Conservation (phyloP, 2,888 invertebrate genomes). For the Macaria notata region DNA sequence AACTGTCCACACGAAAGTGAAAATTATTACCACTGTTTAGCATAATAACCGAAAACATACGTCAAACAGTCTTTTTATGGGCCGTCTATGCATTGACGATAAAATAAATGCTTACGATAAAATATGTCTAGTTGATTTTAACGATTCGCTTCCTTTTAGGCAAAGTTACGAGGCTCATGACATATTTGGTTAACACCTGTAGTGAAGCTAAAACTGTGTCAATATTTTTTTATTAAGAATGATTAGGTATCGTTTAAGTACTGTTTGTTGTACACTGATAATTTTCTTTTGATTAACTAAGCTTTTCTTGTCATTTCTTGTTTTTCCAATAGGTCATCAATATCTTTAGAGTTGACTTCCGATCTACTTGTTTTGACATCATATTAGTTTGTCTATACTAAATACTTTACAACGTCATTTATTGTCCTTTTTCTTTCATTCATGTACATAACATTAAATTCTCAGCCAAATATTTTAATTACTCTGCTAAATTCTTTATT, state of each 20-base stretch:
- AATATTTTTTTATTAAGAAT: not conserved
- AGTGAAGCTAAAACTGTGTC: conserved; percentile 16
- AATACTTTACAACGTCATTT: too few relatives aligned
- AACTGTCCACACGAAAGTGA: conserved; percentile 6
- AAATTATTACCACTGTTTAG: conserved; percentile 7
- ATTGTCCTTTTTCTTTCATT: too few relatives aligned
- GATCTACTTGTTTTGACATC: too few relatives aligned
- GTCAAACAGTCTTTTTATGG: conserved; percentile 33
- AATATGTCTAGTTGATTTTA: conserved; percentile 52
- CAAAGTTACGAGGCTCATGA: conserved; percentile 6
- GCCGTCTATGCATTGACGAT: conserved; percentile 34
- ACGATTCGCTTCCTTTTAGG: conserved; percentile 60
- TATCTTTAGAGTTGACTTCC: too few relatives aligned
- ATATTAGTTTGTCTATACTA: too few relatives aligned
- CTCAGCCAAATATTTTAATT: not conserved
- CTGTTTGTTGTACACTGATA: too few relatives aligned
- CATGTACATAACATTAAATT: too few relatives aligned
- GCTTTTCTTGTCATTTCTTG: too few relatives aligned
- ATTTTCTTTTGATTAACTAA: too few relatives aligned
- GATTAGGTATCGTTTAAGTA: too few relatives aligned
- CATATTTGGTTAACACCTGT: conserved; percentile 38
- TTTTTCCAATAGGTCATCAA: too few relatives aligned
- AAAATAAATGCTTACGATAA: conserved; percentile 43
- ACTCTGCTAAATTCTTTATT: too few relatives aligned
- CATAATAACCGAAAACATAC: conserved; percentile 16